Evolutionary conservation across 2,888 invertebrate genomes (phyloP).

Genomic region (Neoaliturus tenellus): DNA sequence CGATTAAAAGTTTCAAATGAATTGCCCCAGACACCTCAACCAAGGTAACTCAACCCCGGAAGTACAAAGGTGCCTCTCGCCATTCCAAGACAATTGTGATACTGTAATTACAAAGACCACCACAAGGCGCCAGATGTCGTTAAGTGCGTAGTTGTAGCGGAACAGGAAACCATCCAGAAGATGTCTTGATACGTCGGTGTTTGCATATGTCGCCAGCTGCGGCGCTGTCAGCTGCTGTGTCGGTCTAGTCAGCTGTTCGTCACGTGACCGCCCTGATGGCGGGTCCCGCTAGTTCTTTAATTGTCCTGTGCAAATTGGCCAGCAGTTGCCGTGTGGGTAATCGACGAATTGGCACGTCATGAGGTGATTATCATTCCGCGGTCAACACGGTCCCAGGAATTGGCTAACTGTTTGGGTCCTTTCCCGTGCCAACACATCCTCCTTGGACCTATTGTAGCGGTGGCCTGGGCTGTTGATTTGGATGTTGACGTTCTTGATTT

Average conservation of each 20-base stretch:
- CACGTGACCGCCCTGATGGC: neutral
- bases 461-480: too few relatives aligned
- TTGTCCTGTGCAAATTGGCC: neutral
- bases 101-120: neutral
- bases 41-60: too few relatives aligned
- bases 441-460: too few relatives aligned
- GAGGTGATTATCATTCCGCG: neutral
- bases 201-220: conserved; percentile 8
- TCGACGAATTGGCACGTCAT: neutral
- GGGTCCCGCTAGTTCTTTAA: neutral
- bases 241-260: neutral
- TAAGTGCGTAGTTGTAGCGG: conserved; percentile 10
- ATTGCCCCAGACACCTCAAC: too few relatives aligned
- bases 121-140: neutral
- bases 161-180: neutral
- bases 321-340: neutral
- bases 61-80: too few relatives aligned
- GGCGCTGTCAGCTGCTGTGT: neutral
- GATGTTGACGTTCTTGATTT: too few relatives aligned
- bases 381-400: neutral
- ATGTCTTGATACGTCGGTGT: neutral
- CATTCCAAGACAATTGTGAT: neutral
- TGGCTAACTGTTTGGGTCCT: neutral
- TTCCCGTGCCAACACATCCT: too few relatives aligned
- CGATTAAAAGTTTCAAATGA: too few relatives aligned